Evolutionary conservation across 2,113 vertebrate genomes (phyloP).

Genomic region (Gasterosteus aculeatus): DNA sequence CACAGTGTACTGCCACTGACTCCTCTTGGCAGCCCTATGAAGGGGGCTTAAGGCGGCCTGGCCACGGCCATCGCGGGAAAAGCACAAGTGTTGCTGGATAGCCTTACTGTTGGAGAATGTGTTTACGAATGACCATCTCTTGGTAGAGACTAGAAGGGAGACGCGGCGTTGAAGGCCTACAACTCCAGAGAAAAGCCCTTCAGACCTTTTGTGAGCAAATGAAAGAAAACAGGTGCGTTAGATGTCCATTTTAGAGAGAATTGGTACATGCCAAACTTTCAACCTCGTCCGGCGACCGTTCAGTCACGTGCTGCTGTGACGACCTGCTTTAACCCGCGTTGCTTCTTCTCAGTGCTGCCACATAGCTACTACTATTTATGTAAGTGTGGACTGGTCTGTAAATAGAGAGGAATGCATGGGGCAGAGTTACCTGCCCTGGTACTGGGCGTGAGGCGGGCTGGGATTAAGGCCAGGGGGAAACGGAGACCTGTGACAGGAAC

Average conservation of each 20-base stretch:
- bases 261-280: not conserved
- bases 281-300: not conserved
- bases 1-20: conserved; percentile 79
- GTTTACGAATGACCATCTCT: conserved; percentile 79
- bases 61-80: conserved; percentile 73
- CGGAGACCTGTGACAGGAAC: conserved; percentile 79
- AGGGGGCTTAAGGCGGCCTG: conserved; percentile 82
- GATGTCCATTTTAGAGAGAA: not conserved
- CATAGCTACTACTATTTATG: conserved; percentile 55
- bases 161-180: conserved; percentile 5
- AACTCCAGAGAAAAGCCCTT: not conserved
- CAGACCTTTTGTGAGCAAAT: conserved; percentile 2
- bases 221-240: not conserved
- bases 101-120: conserved; percentile 80
- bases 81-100: conserved; percentile 83
- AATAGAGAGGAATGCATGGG: conserved; percentile 75
- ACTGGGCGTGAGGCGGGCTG: conserved; percentile 70
- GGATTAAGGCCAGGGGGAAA: conserved; percentile 76
- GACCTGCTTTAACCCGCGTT: conserved; percentile 19
- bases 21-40: conserved; percentile 83
- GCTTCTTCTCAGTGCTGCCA: conserved; percentile 29
- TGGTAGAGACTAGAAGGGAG: conserved; percentile 32
- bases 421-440: conserved; percentile 76
- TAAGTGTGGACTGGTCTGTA: conserved; percentile 59
- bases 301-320: not conserved